Evolutionary conservation across 64 coral and sea anemone species (phyloP), one percentile per base, ranked within the genome.

Genomic region (Dendrophyllia cribrosa): DNA sequence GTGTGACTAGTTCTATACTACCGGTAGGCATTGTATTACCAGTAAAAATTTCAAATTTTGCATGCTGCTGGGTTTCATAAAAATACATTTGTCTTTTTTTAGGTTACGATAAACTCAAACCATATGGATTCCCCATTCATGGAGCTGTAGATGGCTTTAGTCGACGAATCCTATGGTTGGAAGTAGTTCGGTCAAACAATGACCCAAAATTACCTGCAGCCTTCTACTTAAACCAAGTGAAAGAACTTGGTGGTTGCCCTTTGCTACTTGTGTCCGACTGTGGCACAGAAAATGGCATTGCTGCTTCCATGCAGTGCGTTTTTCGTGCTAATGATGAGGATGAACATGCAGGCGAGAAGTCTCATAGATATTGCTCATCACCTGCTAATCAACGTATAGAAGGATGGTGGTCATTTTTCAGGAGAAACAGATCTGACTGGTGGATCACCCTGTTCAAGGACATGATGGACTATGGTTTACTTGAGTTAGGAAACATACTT

Each of bases 371-470:
- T 82, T 44, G 78, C 22, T 82, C 78, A 12, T 82, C 78, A 19
- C 78, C 78, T 51, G 0, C 78, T 9, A 82, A 82, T 22, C 78
- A 82, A 20, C 75, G 75, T 7, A 78, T 78, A 12, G 75, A 78
- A 78, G 75, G 75, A 1, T 78, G 75, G 75, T n/a, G n/a, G n/a
- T n/a, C n/a, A n/a, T n/a, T n/a, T n/a, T n/a, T n/a, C n/a, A n/a
- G n/a, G n/a, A n/a, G 83, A 21, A 86, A 23, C 64, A 20, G 62
- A 24, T 68, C 83, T n/a, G 46, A 13, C 9, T 86, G 83, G 62
- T 86, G 83, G 83, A 86, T 86, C 21, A 66, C 9, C 2, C 51
- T 86, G 34, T 82, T 82, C 51, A 82, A 82, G 24, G 78, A 56
- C 45, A 82, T 82, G 78, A 17, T 11, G 6, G 78, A 86, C 5